Conservation (phyloP, 1,140 invertebrate genomes). For the Metopolophium dirhodum region DNA sequence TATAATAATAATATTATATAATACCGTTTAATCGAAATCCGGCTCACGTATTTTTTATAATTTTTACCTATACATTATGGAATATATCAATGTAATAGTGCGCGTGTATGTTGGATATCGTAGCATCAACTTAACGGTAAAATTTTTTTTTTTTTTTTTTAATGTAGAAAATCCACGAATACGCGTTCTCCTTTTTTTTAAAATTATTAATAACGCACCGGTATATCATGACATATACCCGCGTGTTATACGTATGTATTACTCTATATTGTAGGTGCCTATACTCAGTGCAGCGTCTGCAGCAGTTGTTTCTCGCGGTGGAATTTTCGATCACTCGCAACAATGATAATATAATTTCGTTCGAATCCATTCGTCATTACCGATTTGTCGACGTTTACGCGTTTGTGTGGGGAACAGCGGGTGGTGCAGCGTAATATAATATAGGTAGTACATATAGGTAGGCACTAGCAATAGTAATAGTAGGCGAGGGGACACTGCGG, state of each 20-base stretch:
- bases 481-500: neutral
- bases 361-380: slow-evolving; percentile 22
- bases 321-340: neutral
- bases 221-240: neutral
- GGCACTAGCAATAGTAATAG: neutral
- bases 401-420: slow-evolving; percentile 33
- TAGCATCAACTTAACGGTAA: neutral
- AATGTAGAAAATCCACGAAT: neutral
- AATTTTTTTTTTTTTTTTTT: neutral
- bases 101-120: neutral
- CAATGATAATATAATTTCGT: neutral
- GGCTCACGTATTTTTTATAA: neutral
- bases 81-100: neutral
- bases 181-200: neutral
- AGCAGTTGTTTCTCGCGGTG: neutral
- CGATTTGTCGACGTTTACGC: slow-evolving; percentile 35
- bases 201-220: neutral
- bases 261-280: no score
- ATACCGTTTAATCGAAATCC: slow-evolving; percentile 43
- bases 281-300: neutral
- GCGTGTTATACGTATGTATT: neutral
- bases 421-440: neutral
- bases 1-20: neutral
- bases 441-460: neutral
- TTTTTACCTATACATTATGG: neutral